phyloP scores from a whole-genome alignment of 1,140 invertebrate genomes.

The Danaus plexippus region DNA sequence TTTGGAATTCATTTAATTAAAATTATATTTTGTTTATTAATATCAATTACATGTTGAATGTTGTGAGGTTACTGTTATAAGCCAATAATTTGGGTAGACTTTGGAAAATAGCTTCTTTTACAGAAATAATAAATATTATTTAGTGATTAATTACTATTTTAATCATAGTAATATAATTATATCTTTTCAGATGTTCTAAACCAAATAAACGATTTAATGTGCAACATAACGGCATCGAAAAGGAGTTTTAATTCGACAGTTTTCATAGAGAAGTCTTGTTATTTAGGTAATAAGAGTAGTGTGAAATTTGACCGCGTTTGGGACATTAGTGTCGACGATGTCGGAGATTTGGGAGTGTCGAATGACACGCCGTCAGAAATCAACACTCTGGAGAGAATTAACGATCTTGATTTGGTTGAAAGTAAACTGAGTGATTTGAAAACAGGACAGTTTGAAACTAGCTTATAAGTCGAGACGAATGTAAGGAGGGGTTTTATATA shows the following conservation, averaged over 20 bases:
- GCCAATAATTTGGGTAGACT: no score
- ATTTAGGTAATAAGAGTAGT: conserved; percentile 28
- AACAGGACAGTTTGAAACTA: conserved; percentile 47
- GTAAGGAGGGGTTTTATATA: no score
- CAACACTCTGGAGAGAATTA: conserved; percentile 59
- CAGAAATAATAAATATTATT: neutral
- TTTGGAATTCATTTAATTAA: no score
- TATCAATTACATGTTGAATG: no score
- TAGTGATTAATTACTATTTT: conserved; percentile 3
- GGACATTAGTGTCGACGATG: conserved; percentile 39
- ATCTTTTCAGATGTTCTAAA: conserved; percentile 65
- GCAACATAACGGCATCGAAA: conserved; percentile 9
- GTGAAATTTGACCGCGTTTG: conserved; percentile 45
- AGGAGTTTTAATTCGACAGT: conserved; percentile 16
- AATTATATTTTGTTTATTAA: no score
- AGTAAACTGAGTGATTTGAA: conserved; percentile 56
- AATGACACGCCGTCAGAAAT: conserved; percentile 48
- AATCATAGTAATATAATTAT: conserved; percentile 10
- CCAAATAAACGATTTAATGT: conserved; percentile 57
- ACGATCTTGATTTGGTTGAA: conserved; percentile 60
- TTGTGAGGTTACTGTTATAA: no score
- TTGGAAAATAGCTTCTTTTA: no score
- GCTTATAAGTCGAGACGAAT: conserved; percentile 28
- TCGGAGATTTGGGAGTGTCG: conserved; percentile 17
- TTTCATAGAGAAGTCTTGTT: conserved; percentile 10